phyloP scores from a whole-genome alignment of 2,888 invertebrate species.

The Drosophila mimetica region DNA sequence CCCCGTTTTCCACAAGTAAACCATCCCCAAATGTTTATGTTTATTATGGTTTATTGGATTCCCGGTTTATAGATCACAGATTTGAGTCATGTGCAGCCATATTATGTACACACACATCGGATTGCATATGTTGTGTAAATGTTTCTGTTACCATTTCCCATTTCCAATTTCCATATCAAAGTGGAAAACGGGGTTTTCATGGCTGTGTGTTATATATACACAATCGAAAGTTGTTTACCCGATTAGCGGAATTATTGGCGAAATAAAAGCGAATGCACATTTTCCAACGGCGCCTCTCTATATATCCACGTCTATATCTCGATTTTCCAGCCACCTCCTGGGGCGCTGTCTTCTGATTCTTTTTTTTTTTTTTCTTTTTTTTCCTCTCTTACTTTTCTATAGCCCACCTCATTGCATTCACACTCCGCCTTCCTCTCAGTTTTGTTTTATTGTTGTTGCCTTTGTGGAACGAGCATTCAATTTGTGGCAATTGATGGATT shows the following conservation, averaged over 20 bases:
- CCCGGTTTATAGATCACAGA: slow-evolving; percentile 1
- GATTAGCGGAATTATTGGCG: slow-evolving; percentile 20
- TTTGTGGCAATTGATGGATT: slow-evolving; percentile 68
- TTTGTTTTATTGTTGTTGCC: slow-evolving; percentile 24
- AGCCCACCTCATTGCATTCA: slow-evolving; percentile 12
- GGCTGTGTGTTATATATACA: background rate
- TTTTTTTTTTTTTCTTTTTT: background rate
- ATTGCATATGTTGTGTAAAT: slow-evolving; percentile 1
- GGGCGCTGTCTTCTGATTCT: slow-evolving; percentile 16
- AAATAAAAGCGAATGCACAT: slow-evolving; percentile 11
- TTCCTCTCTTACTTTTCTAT: background rate
- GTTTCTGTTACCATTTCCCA: slow-evolving; percentile 5
- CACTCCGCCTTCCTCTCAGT: background rate
- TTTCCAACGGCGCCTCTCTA: background rate
- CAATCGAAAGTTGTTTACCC: slow-evolving; percentile 19
- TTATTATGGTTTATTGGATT: slow-evolving; percentile 1
- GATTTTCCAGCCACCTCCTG: slow-evolving; percentile 14
- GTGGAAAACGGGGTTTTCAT: background rate
- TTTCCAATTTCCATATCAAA: slow-evolving; percentile 7
- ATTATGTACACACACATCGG: slow-evolving; percentile 6
- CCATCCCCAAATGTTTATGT: background rate
- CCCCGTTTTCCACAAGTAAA: background rate
- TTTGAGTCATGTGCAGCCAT: slow-evolving; percentile 6
- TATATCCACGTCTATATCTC: background rate
- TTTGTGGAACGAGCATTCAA: slow-evolving; percentile 34